Conservation (phyloP, 37 sponge, comb jelly and placozoan species). For the Cliona cf. orientalis region DNA sequence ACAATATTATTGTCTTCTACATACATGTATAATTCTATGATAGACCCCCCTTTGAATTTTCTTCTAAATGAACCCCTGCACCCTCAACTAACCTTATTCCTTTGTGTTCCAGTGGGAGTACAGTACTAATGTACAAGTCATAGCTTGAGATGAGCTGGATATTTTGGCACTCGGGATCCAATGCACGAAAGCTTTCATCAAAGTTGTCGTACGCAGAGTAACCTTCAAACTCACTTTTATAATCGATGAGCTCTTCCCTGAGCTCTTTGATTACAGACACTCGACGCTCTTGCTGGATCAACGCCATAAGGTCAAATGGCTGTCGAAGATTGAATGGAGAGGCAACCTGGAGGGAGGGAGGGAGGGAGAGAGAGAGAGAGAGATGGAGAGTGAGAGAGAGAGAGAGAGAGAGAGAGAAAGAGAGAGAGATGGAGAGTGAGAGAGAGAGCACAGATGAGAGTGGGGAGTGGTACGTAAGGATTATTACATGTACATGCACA, state of each 20-base stretch:
- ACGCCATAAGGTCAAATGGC: conserved; percentile 68
- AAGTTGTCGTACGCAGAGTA: conserved; percentile 9
- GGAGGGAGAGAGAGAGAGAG: background rate
- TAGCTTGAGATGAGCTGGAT: conserved; percentile 44
- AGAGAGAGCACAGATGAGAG: background rate
- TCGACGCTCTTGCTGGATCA: conserved; percentile 73
- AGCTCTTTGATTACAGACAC: conserved; percentile 41
- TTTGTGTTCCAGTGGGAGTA: conserved; percentile 69
- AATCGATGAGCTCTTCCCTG: conserved; percentile 38
- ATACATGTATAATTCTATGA: background rate
- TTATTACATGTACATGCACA: too few relatives aligned
- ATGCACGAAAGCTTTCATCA: conserved; percentile 22
- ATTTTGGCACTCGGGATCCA: conserved; percentile 44
- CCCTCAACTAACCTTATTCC: conserved; percentile 50
- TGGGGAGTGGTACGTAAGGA: conserved; percentile 8
- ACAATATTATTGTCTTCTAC: background rate
- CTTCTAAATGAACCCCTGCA: background rate
- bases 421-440: too few relatives aligned
- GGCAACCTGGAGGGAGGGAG: conserved; percentile 39
- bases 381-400: conserved; percentile 3
- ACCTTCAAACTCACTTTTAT: conserved; percentile 36
- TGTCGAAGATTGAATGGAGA: conserved; percentile 74
- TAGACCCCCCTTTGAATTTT: background rate
- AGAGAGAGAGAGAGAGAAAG: background rate
- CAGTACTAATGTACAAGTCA: conserved; percentile 64